Conservation (phyloP, 2,113 vertebrate genomes). For the Spilogale gracilis region DNA sequence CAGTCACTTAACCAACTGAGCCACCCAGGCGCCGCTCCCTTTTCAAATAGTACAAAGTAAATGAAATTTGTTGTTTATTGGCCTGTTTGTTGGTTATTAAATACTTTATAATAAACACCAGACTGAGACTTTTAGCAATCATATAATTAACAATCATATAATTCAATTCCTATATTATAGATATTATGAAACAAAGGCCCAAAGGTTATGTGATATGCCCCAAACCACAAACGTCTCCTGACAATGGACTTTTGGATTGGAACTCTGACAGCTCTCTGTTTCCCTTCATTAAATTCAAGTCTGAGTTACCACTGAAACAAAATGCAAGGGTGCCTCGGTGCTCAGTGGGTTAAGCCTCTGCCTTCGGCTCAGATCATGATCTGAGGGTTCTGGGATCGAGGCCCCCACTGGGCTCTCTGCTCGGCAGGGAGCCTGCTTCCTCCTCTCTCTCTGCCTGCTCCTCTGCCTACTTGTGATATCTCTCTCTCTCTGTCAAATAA, state of each 20-base stretch:
- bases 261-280: constrained; percentile 5
- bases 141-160: not conserved
- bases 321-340: not conserved
- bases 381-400: too few relatives aligned
- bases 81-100: not conserved
- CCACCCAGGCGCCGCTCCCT: not conserved
- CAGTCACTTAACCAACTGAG: too few relatives aligned
- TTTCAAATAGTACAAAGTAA: constrained; percentile 44
- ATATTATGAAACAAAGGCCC: constrained; percentile 25
- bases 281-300: constrained; percentile 51
- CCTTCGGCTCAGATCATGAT: too few relatives aligned
- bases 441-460: too few relatives aligned
- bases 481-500: too few relatives aligned
- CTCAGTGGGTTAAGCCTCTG: too few relatives aligned
- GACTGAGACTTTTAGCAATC: not conserved
- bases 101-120: constrained; percentile 25
- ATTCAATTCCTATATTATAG: not conserved
- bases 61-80: constrained; percentile 20
- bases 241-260: not conserved
- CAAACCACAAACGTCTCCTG: constrained; percentile 9
- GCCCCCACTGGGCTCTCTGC: too few relatives aligned
- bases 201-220: not conserved
- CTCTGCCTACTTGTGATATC: too few relatives aligned
- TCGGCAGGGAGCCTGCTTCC: too few relatives aligned
- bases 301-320: constrained; percentile 52